phyloP scores from a whole-genome alignment of 2,113 vertebrate species.

The Aphyosemion australe region DNA sequence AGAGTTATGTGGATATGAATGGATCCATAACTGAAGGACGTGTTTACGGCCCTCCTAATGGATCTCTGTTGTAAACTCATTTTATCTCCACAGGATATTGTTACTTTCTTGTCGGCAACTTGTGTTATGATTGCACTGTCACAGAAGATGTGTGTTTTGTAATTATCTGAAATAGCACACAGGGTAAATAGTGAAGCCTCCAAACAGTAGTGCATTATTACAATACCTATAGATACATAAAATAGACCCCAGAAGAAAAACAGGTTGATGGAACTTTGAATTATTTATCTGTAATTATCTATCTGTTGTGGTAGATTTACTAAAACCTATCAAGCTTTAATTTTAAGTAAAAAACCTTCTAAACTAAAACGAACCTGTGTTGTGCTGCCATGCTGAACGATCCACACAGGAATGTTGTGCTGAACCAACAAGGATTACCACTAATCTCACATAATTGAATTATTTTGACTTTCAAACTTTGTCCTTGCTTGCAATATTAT shows the following conservation, averaged over 20 bases:
- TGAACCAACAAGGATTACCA: background rate
- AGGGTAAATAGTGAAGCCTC: constrained; percentile 14
- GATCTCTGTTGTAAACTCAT: constrained; percentile 46
- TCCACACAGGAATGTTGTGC: background rate
- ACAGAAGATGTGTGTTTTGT: constrained; percentile 39
- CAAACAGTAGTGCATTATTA: background rate
- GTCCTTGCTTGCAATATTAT: background rate
- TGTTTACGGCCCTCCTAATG: constrained; percentile 60
- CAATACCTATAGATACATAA: constrained; percentile 8
- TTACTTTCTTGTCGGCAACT: constrained; percentile 26
- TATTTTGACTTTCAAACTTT: background rate
- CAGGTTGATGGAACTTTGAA: constrained; percentile 21
- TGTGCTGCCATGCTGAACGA: background rate
- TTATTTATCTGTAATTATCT: constrained; percentile 11
- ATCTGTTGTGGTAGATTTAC: background rate
- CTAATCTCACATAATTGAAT: background rate
- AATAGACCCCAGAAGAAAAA: constrained; percentile 2
- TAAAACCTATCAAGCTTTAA: background rate
- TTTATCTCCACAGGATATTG: constrained; percentile 42
- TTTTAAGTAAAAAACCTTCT: constrained; percentile 10
- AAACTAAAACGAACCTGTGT: background rate
- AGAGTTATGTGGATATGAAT: constrained; percentile 57
- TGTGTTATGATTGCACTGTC: constrained; percentile 43
- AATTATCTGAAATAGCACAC: constrained; percentile 39
- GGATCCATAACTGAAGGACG: constrained; percentile 57